phyloP scores from a whole-genome alignment of 2,888 invertebrate genomes.

The Minunthozetes semirufus region DNA sequence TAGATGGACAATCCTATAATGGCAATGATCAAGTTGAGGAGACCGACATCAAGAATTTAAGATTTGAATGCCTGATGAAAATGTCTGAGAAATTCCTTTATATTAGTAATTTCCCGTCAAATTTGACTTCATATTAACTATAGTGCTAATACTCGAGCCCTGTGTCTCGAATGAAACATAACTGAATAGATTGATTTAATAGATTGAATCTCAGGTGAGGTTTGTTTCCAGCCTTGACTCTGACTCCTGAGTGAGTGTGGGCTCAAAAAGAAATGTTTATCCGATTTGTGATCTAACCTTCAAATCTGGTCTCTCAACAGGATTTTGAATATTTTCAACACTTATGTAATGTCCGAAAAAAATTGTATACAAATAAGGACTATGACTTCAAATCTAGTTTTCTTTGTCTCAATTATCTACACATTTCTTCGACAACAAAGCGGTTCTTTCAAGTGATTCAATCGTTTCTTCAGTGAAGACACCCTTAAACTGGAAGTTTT shows the following conservation, averaged over 20 bases:
- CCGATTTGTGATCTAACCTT: conserved; percentile 8
- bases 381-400: neutral
- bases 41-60: no score
- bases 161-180: no score
- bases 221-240: no score
- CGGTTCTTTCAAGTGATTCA: neutral
- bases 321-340: conserved; percentile 11
- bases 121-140: no score
- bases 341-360: neutral
- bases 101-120: no score
- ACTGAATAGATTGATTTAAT: no score
- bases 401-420: neutral
- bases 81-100: no score
- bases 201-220: no score
- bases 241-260: neutral
- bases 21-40: no score
- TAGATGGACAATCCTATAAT: no score
- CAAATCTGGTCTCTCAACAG: conserved; percentile 8
- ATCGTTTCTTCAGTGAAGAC: neutral
- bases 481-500: conserved; percentile 10
- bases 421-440: neutral
- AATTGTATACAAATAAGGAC: neutral
- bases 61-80: no score
- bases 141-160: no score
- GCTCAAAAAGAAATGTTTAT: neutral